Base-by-base conservation (phyloP, 2,888 invertebrate genomes). In the Dyspetes luteomarginatus region DNA sequence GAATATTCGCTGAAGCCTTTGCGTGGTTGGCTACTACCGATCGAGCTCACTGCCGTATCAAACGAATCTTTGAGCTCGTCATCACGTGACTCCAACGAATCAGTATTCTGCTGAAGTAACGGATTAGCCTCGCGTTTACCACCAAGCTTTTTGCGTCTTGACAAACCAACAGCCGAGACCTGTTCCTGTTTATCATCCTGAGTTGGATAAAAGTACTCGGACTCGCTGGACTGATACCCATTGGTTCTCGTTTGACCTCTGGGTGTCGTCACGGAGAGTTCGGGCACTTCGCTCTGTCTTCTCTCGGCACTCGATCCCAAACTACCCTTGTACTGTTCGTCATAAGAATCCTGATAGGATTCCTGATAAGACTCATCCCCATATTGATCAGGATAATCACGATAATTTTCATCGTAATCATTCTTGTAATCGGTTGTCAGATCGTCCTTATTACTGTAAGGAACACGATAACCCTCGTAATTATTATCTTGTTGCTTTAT, bases 41-140 rank as follows among this genome's bases (percentile, higher is more conserved):
- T 86, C 28, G 93, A 93, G 56, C 93, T 93, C 52, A 93, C 91
- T 0, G 93, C 93, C 15, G 94, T 94, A 80, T 94, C 94, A 85
- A 94, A 94, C 0, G 94, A 94, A 83, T 93, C 93, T 83, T 93
- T 93, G 65, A 93, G 85, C 71, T 94, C 94, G 83, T 94, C 94
- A 79, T 94, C 94, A 17, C 93, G 90, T 0, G 93, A 93, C 86
- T 94, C 94, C 72, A 94, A 87, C 26, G 94, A 94, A 84, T 94
- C 94, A 0, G 93, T 93, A 84, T 93, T 93, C 82, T 93, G 93
- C 74, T 92, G 92, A 3, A 91, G 85, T 19, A 92, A 85, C 0
- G 92, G 91, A 80, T 90, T 92, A 24, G 88, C 85, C 19, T 90
- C 91, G 24, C 91, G 88, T 69, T 88, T 90, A 12, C 87, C 88